A percentile compares a stretch with the other conserved stretches of the same genome.
phyloP scores from a whole-genome alignment of 2,888 invertebrate genomes.

The Epistrophe grossulariae region DNA sequence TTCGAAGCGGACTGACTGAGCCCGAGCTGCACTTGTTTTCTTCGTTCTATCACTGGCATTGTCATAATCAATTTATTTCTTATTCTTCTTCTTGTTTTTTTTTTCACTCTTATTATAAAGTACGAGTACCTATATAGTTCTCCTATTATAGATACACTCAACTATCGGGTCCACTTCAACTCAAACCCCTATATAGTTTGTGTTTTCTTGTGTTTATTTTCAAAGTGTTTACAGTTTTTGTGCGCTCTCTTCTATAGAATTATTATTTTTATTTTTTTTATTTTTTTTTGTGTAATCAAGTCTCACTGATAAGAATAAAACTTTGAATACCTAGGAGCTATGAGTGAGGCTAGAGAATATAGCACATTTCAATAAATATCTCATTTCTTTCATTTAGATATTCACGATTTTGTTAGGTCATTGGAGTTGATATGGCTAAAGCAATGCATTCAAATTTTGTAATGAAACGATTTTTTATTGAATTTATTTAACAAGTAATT shows the following conservation, averaged over 20 bases:
- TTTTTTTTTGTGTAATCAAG: constrained; percentile 48
- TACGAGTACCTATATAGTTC: constrained; percentile 3
- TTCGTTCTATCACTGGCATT: constrained; percentile 45
- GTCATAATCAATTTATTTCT: constrained; percentile 69
- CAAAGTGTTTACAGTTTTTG: constrained; percentile 8
- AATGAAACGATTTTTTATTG: too few relatives aligned
- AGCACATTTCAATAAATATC: constrained; percentile 52
- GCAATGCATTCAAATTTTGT: too few relatives aligned
- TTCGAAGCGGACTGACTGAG: constrained; percentile 64
- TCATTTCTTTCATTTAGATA: too few relatives aligned
- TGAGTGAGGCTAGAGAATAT: background rate
- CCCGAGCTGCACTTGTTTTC: constrained; percentile 26
- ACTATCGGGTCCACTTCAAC: too few relatives aligned
- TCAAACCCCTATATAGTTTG: background rate
- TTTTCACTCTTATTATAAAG: constrained; percentile 48
- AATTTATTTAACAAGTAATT: too few relatives aligned
- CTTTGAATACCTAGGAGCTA: constrained; percentile 3
- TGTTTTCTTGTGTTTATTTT: background rate
- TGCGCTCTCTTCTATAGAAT: constrained; percentile 4
- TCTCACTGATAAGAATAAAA: constrained; percentile 63
- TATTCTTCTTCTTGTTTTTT: constrained; percentile 12
- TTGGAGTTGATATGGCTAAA: too few relatives aligned
- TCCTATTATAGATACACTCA: too few relatives aligned
- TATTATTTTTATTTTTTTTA: background rate
- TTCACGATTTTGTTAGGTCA: too few relatives aligned